Base-by-base conservation (phyloP, 2,797 vertebrate genomes). In the Hoplostethus atlanticus region DNA sequence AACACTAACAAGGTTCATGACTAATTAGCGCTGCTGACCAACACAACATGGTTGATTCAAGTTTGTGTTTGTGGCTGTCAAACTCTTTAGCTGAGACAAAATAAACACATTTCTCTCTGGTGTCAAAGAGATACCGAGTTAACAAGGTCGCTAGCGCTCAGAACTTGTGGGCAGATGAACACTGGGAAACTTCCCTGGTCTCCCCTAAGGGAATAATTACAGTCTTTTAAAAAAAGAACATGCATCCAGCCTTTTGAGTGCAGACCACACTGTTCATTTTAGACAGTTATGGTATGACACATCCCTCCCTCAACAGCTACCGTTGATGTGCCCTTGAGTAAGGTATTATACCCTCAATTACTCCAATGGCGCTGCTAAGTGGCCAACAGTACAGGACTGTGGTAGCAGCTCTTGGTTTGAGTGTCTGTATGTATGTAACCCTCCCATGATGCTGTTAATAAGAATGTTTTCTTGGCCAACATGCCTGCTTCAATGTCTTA, bases 1-100 rank as follows among this genome's bases (percentile, higher is more conserved):
- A 68, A 74, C 30, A 77, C 53, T 42, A 44, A 73, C 55, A 55
- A 30, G 40, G 69, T 28, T 64, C 17, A 70, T 40, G 30, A 28
- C 3, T 21, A 66, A 60, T 36, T 36, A 6, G 34, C 34, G 2
- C 34, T 36, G 34, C 34, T 36, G 34, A 6, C 34, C 34, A 36
- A 36, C 6, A 36, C 7, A 36, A 36, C 7, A 34, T 3, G 12
- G 13, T 5, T 6, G 47, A 50, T 50, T 50, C 47, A 50, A 50
- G 47, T 6, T 21, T 50, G 47, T 5, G 12, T 13, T 7, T 52
- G 50, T 10, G 5, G 51, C 5, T 28, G 28, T 25, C 25, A 28
- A 11, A 53, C 15, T 6, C 36, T 30, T n/a, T 25, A n/a, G 16
- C 2, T 6, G 17, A 36, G 34, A 57, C 8, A 53, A 40, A 57